Evolutionary conservation across 2,888 invertebrate genomes (phyloP).

Genomic region (Rhagonycha fulva): DNA sequence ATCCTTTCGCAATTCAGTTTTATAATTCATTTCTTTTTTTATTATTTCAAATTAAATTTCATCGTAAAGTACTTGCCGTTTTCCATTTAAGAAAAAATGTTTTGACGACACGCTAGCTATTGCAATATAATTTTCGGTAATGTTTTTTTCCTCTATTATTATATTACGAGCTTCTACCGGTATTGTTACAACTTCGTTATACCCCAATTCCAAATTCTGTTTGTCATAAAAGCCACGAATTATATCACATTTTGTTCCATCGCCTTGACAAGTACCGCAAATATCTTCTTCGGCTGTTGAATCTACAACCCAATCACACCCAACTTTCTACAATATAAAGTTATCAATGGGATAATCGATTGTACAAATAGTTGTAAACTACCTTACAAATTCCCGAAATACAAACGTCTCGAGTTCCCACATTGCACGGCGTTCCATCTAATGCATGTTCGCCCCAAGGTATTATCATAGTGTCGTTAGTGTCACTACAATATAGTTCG

Average conservation of each 20-base stretch:
- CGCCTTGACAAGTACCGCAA: constrained; percentile 86
- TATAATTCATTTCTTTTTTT: not conserved
- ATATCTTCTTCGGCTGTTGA: constrained; percentile 79
- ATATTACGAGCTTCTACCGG: constrained; percentile 82
- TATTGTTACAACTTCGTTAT: constrained; percentile 70
- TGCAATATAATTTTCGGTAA: constrained; percentile 80
- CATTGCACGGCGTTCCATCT: constrained; percentile 85
- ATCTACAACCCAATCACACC: constrained; percentile 89
- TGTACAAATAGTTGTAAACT: constrained; percentile 39
- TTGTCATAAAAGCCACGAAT: constrained; percentile 62
- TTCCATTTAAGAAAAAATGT: constrained; percentile 78
- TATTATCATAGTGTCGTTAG: constrained; percentile 73
- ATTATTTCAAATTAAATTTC: not conserved
- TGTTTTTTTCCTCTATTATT: constrained; percentile 73
- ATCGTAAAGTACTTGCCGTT: constrained; percentile 61
- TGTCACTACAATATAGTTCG: constrained; percentile 80
- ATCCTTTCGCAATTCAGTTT: not conserved
- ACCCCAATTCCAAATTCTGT: constrained; percentile 55
- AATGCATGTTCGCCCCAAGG: constrained; percentile 75
- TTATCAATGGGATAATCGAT: constrained; percentile 3
- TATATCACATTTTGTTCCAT: constrained; percentile 79
- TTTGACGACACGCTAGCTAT: constrained; percentile 71
- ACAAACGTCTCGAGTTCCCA: constrained; percentile 83
- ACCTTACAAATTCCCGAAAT: constrained; percentile 77
- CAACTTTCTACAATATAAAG: constrained; percentile 71